Evolutionary conservation across 1,140 invertebrate genomes (phyloP).

Genomic region (Achroia grisella): DNA sequence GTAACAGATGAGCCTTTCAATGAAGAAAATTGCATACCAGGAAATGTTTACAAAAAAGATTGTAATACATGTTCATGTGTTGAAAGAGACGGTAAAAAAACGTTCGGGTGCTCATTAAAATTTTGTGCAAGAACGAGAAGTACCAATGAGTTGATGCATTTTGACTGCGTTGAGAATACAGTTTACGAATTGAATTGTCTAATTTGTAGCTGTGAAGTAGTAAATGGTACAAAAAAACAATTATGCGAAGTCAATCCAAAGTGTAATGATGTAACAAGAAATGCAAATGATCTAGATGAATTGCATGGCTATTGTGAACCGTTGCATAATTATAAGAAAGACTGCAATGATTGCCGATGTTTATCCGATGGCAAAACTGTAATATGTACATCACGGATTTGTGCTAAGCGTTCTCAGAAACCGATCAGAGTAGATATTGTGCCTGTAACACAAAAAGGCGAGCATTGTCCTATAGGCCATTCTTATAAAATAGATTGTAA

Average conservation of each 20-base stretch:
- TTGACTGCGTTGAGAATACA: conserved; percentile 30
- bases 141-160: conserved; percentile 3
- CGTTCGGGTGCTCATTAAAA: neutral
- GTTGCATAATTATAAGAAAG: conserved; percentile 29
- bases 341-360: conserved; percentile 44
- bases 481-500: conserved; percentile 51
- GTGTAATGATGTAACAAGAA: too few species aligned
- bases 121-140: neutral
- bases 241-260: conserved; percentile 21
- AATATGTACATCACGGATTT: conserved; percentile 31
- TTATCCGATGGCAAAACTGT: conserved; percentile 36
- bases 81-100: conserved; percentile 18
- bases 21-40: conserved; percentile 25
- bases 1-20: conserved; percentile 14
- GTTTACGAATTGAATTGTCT: conserved; percentile 36
- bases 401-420: conserved; percentile 6
- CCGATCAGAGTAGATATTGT: conserved; percentile 29
- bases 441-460: conserved; percentile 21
- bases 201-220: conserved; percentile 28
- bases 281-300: conserved; percentile 1
- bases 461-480: conserved; percentile 28
- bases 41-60: conserved; percentile 25
- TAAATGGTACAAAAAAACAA: conserved; percentile 19
- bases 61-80: conserved; percentile 36
- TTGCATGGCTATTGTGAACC: conserved; percentile 47